phyloP scores from a whole-genome alignment of 2,888 invertebrate species.

The Sesia bembeciformis region DNA sequence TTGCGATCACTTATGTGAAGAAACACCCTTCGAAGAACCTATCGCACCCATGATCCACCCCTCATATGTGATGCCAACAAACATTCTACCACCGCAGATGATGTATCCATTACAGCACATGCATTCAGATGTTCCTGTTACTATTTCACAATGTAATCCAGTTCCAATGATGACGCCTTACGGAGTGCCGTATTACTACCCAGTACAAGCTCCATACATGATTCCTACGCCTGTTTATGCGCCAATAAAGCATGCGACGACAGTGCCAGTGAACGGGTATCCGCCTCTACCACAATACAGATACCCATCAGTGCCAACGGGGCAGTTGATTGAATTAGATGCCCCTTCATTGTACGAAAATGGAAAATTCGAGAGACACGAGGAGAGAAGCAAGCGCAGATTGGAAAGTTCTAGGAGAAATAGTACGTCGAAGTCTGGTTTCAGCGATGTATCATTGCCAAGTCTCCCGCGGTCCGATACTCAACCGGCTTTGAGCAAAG shows the following conservation, averaged over 20 bases:
- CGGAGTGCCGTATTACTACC: constrained; percentile 60
- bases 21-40: constrained; percentile 27
- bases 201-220: constrained; percentile 62
- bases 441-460: constrained; percentile 54
- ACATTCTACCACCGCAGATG: constrained; percentile 31
- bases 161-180: constrained; percentile 52
- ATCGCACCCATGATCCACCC: constrained; percentile 27
- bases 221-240: constrained; percentile 60
- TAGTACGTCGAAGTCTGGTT: constrained; percentile 52
- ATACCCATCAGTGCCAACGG: constrained; percentile 77
- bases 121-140: constrained; percentile 29
- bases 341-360: constrained; percentile 55
- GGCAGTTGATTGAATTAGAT: constrained; percentile 79
- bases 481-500: constrained; percentile 64
- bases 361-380: constrained; percentile 40
- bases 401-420: constrained; percentile 43
- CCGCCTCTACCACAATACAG: constrained; percentile 47
- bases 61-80: constrained; percentile 29
- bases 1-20: constrained; percentile 29
- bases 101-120: constrained; percentile 34
- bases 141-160: constrained; percentile 29
- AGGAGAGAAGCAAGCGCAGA: constrained; percentile 34
- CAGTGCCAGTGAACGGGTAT: constrained; percentile 63
- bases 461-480: constrained; percentile 65
- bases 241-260: constrained; percentile 59